Evolutionary conservation across 2,888 invertebrate genomes (phyloP).

Genomic region (Amblyjoppa proteus): DNA sequence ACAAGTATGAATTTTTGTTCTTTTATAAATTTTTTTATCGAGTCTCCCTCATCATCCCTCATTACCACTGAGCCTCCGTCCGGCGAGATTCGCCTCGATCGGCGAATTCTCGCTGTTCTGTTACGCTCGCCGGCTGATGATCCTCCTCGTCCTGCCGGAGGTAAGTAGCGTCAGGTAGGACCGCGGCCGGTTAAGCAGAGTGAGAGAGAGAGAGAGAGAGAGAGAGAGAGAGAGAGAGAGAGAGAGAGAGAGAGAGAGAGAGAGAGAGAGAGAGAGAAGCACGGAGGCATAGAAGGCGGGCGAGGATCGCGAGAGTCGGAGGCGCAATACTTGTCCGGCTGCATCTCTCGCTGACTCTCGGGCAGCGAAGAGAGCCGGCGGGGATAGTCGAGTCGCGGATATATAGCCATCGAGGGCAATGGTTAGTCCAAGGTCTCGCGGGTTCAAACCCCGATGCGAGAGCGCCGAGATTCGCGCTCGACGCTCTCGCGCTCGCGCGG

Average conservation of each 20-base stretch:
- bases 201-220: background rate
- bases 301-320: conserved; percentile 37
- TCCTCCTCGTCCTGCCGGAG: conserved; percentile 28
- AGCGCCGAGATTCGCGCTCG: conserved; percentile 67
- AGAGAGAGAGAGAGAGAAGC: background rate
- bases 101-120: background rate
- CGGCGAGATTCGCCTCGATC: background rate
- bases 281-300: background rate
- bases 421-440: conserved; percentile 84
- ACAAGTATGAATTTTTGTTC: too few relatives aligned
- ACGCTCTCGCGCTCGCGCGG: conserved; percentile 67
- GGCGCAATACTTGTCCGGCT: conserved; percentile 83
- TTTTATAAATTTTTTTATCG: too few relatives aligned
- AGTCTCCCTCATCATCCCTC: too few relatives aligned
- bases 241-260: background rate
- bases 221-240: background rate
- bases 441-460: conserved; percentile 81
- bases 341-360: conserved; percentile 72
- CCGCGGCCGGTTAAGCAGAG: conserved; percentile 21
- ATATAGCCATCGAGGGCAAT: conserved; percentile 84
- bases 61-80: background rate
- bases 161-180: conserved; percentile 26
- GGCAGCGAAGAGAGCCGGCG: background rate
- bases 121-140: conserved; percentile 20
- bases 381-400: conserved; percentile 69